Base-by-base conservation (phyloP, 2,797 vertebrate genomes). In the Artibeus lituratus region DNA sequence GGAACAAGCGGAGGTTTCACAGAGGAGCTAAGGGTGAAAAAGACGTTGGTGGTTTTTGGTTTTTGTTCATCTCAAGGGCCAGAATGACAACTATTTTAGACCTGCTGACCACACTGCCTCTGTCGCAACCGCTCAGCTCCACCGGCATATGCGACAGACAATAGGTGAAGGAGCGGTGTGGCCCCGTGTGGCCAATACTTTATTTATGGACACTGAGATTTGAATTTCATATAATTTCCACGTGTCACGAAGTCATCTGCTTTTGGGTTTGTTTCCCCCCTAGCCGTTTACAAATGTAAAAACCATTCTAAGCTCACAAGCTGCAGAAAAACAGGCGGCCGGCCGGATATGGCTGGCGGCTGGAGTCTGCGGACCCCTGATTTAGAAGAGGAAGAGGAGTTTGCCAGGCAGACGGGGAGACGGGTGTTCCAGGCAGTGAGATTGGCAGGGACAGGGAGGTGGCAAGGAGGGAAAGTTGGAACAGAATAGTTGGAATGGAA, bases 291-390 rank as follows among this genome's bases (percentile, higher is more conserved):
- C 90, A 92, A 77, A 91, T 72, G 80, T 55, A 69, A 91, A 94
- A 93, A 42, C 83, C 91, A 53, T 94, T 93, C 65, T 91, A 77
- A 85, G 94, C 83, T 94, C 51, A 29, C 51, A 95, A 51, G 78
- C 72, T 69, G 47, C 21, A 76, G 3, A 26, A 47, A 93, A 78
- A 21, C 39, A n/a, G 86, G 77, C 8, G 0, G 42, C 7, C 3
- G 88, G 53, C 81, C 6, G 53, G 39, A 57, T 65, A 62, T 77
- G 62, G 51, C 84, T 81, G 77, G 49, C 7, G 8, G 82, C 82
- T 5, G 2, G 39, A 78, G 89, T 88, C 37, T 62, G 55, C 16
- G 0, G 37, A 85, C 92, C 73, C 70, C 70, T 70, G 35, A 88
- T 87, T 85, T 69, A 88, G 94, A 89, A 65, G 78, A 65, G 7